phyloP scores from a whole-genome alignment of 2,888 invertebrate genomes.

The Chymomyza fuscimana region DNA sequence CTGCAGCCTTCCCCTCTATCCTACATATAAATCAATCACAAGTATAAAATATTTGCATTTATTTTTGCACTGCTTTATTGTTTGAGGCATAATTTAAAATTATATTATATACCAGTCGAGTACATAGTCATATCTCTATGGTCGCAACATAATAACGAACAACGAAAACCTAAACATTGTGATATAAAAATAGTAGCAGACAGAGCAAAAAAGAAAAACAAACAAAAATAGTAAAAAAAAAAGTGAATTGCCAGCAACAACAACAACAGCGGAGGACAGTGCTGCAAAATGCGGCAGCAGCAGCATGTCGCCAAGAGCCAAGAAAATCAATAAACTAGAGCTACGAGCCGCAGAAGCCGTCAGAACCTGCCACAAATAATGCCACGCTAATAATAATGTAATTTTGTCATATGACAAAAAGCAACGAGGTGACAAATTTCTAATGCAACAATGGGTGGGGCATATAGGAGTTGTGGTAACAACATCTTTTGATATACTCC shows the following conservation, averaged over 20 bases:
- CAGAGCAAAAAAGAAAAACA: conserved; percentile 39
- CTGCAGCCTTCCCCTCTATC: too few species aligned
- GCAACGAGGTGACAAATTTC: conserved; percentile 4
- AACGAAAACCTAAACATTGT: neutral
- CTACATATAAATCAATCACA: too few species aligned
- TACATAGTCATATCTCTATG: neutral
- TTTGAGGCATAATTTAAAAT: neutral
- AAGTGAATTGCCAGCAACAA: neutral
- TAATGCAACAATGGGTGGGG: neutral
- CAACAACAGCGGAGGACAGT: neutral
- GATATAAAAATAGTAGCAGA: conserved; percentile 11
- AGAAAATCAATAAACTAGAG: conserved; percentile 45
- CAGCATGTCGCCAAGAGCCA: conserved; percentile 26
- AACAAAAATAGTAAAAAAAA: conserved; percentile 39
- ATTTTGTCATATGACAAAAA: conserved; percentile 39
- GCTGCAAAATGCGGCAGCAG: neutral
- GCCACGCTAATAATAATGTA: conserved; percentile 34
- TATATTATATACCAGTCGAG: neutral
- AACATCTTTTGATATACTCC: neutral
- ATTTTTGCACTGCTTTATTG: too few species aligned
- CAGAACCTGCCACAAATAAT: neutral
- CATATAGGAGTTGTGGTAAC: neutral
- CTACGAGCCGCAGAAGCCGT: neutral
- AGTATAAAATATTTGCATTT: too few species aligned
- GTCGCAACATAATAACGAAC: too few species aligned